phyloP scores from a whole-genome alignment of 30 jellyfish, hydroid and myxozoan species.

The Aurelia sp. region DNA sequence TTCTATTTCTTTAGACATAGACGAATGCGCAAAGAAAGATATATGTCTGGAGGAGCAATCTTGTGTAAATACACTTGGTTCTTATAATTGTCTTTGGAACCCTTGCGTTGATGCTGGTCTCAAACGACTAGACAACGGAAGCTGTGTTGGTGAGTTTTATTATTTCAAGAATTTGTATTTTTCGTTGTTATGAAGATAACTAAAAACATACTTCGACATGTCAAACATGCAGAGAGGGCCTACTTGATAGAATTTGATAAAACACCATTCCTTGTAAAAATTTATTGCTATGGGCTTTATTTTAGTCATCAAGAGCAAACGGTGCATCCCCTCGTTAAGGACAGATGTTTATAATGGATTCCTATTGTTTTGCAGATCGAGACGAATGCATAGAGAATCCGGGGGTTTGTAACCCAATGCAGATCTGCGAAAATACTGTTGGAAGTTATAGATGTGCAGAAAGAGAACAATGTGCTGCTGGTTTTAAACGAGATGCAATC shows the following conservation, averaged over 20 bases:
- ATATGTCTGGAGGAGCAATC: slow-evolving; percentile 43
- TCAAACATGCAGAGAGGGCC: too few relatives aligned
- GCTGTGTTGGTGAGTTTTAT: slow-evolving; percentile 56
- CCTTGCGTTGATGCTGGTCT: slow-evolving; percentile 59
- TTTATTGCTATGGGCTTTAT: too few relatives aligned
- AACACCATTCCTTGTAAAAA: too few relatives aligned
- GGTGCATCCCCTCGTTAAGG: too few relatives aligned
- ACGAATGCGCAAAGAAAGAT: slow-evolving; percentile 59
- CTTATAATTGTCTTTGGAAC: slow-evolving; percentile 50
- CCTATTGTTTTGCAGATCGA: slow-evolving; percentile 1
- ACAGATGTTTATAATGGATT: too few relatives aligned
- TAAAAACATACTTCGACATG: too few relatives aligned
- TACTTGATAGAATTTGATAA: too few relatives aligned
- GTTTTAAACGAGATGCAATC: slow-evolving; percentile 39
- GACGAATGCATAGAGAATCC: slow-evolving; percentile 55
- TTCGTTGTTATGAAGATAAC: too few relatives aligned
- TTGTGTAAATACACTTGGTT: slow-evolving; percentile 69
- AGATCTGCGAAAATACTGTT: slow-evolving; percentile 25
- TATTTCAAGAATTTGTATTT: too few relatives aligned
- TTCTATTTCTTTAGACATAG: slow-evolving; percentile 33
- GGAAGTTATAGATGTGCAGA: slow-evolving; percentile 57
- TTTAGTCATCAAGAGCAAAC: too few relatives aligned
- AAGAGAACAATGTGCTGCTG: slow-evolving; percentile 15
- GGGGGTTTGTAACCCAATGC: slow-evolving; percentile 33
- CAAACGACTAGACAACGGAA: slow-evolving; percentile 54